These are phyloP conservation scores for Dendroctonus ponderosae DNA, from an alignment of 1,140 invertebrate species.

Conservation along the genomic window DNA sequence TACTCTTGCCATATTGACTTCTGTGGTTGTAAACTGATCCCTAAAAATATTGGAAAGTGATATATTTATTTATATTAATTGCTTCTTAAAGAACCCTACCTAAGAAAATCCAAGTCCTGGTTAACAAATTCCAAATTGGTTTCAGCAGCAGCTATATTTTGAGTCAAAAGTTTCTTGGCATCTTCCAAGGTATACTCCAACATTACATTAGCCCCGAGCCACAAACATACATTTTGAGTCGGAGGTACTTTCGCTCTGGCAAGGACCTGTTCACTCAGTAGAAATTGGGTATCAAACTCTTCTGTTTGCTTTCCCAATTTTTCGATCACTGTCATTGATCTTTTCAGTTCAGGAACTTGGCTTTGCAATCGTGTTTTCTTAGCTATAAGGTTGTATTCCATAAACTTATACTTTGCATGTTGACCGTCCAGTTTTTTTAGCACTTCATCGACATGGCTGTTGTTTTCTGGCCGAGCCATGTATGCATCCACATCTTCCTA, in stretches of 20 bases:
- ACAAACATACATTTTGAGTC: slow-evolving; percentile 93
- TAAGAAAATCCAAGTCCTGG: slow-evolving; percentile 87
- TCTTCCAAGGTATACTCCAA: slow-evolving; percentile 93
- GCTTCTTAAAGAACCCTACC: slow-evolving; percentile 48
- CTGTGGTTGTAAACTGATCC: slow-evolving; percentile 96
- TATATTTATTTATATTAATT: background rate
- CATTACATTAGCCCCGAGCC: slow-evolving; percentile 99
- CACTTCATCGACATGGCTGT: slow-evolving; percentile 77
- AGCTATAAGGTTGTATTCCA: slow-evolving; percentile 86
- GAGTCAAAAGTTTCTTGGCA: slow-evolving; percentile 80
- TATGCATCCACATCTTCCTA: slow-evolving; percentile 95
- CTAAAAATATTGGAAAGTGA: slow-evolving; percentile 53
- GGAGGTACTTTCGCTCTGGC: slow-evolving; percentile 85
- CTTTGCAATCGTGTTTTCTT: slow-evolving; percentile 80
- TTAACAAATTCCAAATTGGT: slow-evolving; percentile 82
- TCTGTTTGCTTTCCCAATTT: slow-evolving; percentile 81
- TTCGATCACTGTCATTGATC: slow-evolving; percentile 89
- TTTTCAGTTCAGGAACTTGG: slow-evolving; percentile 91
- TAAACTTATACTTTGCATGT: slow-evolving; percentile 95
- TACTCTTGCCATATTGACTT: slow-evolving; percentile 97
- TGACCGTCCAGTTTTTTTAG: slow-evolving; percentile 84
- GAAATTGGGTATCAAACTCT: slow-evolving; percentile 85
- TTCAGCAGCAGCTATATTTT: slow-evolving; percentile 86
- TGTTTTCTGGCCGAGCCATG: slow-evolving; percentile 81
- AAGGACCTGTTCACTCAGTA: slow-evolving; percentile 94